These are phyloP conservation scores for Aphidius colemani DNA, from an alignment of 2,888 invertebrate genomes.

Conservation along the genomic window DNA sequence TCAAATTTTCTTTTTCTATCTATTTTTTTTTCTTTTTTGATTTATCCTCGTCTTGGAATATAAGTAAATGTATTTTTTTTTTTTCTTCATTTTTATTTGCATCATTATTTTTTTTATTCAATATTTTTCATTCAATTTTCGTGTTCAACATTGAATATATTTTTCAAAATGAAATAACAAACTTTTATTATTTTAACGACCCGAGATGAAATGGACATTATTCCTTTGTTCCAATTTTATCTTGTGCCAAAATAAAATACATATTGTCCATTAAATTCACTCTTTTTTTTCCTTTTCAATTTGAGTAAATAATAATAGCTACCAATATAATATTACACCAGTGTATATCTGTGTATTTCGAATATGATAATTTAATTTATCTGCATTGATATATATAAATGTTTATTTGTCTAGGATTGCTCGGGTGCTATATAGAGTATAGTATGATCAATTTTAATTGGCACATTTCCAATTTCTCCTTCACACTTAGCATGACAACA, in stretches of 20 bases:
- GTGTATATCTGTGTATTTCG: too few relatives aligned
- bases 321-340: too few relatives aligned
- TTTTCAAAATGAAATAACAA: constrained; percentile 46
- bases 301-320: constrained; percentile 7
- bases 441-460: constrained; percentile 45
- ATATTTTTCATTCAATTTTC: constrained; percentile 30
- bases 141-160: neutral
- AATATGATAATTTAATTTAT: too few relatives aligned
- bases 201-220: constrained; percentile 29
- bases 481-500: constrained; percentile 24
- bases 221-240: constrained; percentile 19
- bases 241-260: constrained; percentile 12
- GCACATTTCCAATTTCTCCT: constrained; percentile 43
- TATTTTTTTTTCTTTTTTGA: constrained; percentile 16
- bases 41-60: neutral
- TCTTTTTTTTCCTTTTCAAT: constrained; percentile 1
- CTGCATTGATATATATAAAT: too few relatives aligned
- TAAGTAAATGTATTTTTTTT: constrained; percentile 18
- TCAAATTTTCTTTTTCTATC: constrained; percentile 26
- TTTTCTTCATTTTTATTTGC: constrained; percentile 24
- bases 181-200: constrained; percentile 54
- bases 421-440: too few relatives aligned
- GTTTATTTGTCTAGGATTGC: too few relatives aligned
- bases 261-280: neutral
- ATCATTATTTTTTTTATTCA: constrained; percentile 7